Evolutionary conservation across 2,888 invertebrate genomes (phyloP).

Genomic region (Epinotia ramella): DNA sequence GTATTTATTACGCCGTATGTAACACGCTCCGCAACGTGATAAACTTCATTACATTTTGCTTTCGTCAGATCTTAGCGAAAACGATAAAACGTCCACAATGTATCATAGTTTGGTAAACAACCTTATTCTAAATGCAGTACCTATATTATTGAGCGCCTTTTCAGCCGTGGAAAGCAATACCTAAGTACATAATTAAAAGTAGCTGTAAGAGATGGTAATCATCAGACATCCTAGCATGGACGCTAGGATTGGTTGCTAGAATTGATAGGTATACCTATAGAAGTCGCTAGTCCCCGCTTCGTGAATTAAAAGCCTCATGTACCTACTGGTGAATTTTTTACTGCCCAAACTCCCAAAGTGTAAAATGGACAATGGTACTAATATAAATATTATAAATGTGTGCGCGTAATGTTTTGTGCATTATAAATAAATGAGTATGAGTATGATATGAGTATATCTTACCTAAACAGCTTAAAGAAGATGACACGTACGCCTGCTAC

Average conservation of each 20-base stretch:
- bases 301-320: no score
- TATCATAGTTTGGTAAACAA: slow-evolving; percentile 13
- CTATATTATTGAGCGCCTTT: background rate
- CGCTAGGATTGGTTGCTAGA: no score
- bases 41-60: slow-evolving; percentile 12
- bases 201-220: no score
- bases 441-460: no score
- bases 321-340: background rate
- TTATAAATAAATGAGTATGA: no score
- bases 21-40: slow-evolving; percentile 16
- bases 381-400: no score
- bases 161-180: background rate
- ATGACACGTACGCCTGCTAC: slow-evolving; percentile 77
- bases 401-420: no score
- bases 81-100: background rate
- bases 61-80: slow-evolving; percentile 19
- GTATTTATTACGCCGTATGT: slow-evolving; percentile 12
- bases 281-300: no score
- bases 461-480: slow-evolving; percentile 66
- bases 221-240: no score
- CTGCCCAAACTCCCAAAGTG: background rate
- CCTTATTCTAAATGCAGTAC: background rate
- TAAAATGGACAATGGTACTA: background rate
- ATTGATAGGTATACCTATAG: no score
- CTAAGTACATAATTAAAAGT: no score